Conservation (phyloP, 2,113 vertebrate genomes). For the Pseudorasbora parva region DNA sequence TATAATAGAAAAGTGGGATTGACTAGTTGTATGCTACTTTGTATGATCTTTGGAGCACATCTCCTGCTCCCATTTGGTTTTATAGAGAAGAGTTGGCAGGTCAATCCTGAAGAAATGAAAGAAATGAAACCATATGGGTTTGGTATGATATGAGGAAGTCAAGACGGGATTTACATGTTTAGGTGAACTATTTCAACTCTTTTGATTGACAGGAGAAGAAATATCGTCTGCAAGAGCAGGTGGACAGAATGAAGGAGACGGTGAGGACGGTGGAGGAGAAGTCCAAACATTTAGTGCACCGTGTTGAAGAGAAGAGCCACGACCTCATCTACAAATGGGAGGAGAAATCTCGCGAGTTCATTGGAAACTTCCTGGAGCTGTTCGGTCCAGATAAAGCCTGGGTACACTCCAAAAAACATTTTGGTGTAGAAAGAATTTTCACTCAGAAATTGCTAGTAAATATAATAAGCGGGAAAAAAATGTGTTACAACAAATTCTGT, state of each 20-base stretch:
- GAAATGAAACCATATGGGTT: background rate
- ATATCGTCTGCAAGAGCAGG: constrained; percentile 96
- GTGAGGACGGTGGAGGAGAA: constrained; percentile 96
- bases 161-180: background rate
- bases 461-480: no score
- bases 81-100: background rate
- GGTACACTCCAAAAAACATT: constrained; percentile 69
- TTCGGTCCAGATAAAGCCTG: constrained; percentile 96
- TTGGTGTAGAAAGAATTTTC: no score
- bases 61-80: background rate
- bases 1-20: background rate
- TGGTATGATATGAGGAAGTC: background rate
- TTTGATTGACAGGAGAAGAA: constrained; percentile 88
- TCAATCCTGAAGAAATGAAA: background rate
- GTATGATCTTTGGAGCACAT: background rate
- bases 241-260: constrained; percentile 97
- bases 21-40: background rate
- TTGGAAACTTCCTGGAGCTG: constrained; percentile 96
- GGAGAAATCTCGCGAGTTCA: constrained; percentile 97
- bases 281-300: constrained; percentile 96
- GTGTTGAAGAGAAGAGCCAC: constrained; percentile 96
- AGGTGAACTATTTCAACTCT: background rate
- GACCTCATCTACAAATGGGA: constrained; percentile 99
- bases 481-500: no score
- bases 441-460: background rate